Base-by-base conservation (phyloP, 2,888 invertebrate genomes). In the Drosophila prolongata region DNA sequence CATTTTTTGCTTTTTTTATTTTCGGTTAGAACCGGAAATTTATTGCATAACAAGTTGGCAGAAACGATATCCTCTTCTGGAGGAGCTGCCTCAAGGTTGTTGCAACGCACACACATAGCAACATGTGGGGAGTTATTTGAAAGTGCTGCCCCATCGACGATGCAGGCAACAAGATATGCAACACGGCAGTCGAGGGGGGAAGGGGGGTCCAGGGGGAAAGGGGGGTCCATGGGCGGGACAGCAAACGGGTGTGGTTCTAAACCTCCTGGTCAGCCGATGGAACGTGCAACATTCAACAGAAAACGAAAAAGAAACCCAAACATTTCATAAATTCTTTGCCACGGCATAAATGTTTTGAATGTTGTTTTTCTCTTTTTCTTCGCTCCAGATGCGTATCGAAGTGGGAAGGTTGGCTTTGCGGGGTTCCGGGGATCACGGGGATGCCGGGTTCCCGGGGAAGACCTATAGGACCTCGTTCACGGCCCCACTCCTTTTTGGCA, bases 31-130 rank as follows among this genome's bases (percentile, higher is more conserved):
- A 86, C 89, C 89, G 86, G 86, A 89, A 79, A 87, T 86, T 88
- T 89, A 89, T 88, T 87, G 87, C 89, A 87, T 87, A 89, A 87
- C 89, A 89, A 83, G 89, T 74, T 80, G 60, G 65, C 81, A 76
- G 74, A 78, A 67, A 79, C 80, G 80, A 77, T 70, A 77, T 79
- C 61, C 47, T 52, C 67, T 49, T 47, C 52, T 46, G 46, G 71
- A 49, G 42, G 35, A 50, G 50, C 75, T 56, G 75, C 71, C 75
- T 74, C 71, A 71, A 71, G 71, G 71, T 71, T 71, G 67, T 65
- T 66, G 40, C 50, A 40, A 35, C 34, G 42, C 16, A 58, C 50
- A 42, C 30, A 50, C 49, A 60, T 9, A 24, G 40, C 50, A 35
- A 65, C 65, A 71, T 66, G 65, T 73, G 75, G 67, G 50, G 75